Conservation (phyloP, 64 coral and sea anemone genomes). For the Montipora foliosa region DNA sequence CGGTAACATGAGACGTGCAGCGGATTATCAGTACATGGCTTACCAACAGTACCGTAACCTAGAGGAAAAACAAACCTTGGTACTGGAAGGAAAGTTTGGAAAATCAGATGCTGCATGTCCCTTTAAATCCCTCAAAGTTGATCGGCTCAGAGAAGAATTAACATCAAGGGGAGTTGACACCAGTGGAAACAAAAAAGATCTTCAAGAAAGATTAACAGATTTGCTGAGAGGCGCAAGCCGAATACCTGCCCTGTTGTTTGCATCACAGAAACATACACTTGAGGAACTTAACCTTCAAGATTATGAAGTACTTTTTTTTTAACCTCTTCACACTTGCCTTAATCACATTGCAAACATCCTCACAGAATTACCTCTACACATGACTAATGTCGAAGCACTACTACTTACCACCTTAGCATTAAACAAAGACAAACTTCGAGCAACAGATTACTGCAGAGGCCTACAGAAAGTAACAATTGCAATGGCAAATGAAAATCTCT, state of each 20-base stretch:
- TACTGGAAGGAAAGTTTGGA: neutral
- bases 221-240: neutral
- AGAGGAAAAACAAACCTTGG: conserved; percentile 29
- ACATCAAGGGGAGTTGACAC: neutral
- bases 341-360: conserved; percentile 46
- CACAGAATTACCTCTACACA: neutral
- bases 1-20: neutral
- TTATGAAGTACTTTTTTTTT: conserved; percentile 29
- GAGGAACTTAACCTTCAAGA: conserved; percentile 8
- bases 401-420: too few species aligned
- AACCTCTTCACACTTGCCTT: conserved; percentile 1
- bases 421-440: too few species aligned
- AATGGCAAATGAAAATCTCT: too few species aligned
- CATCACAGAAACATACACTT: neutral
- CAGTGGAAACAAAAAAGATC: neutral
- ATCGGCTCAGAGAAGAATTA: neutral
- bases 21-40: neutral
- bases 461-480: too few species aligned
- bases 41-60: neutral
- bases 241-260: conserved; percentile 39
- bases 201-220: too few species aligned
- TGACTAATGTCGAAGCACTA: too few species aligned
- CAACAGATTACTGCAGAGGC: too few species aligned
- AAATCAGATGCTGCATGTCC: neutral
- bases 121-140: conserved; percentile 16